These are phyloP conservation scores for Rhegmatorhina hoffmannsi DNA, from an alignment of 2,113 vertebrate genomes.

Conservation along the genomic window DNA sequence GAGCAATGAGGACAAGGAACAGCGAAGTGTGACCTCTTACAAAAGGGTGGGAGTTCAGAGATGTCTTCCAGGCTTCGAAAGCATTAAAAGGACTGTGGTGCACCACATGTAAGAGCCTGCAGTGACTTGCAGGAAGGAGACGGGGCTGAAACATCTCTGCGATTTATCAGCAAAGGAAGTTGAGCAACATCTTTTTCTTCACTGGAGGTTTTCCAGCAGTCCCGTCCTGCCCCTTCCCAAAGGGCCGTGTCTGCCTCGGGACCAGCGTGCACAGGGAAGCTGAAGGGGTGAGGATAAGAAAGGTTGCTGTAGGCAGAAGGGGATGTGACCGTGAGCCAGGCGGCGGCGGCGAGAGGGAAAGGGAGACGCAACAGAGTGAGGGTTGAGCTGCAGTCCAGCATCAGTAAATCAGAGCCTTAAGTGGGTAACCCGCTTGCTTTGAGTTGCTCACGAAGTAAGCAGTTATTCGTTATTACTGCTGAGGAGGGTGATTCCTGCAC, in stretches of 20 bases:
- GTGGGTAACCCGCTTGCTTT: neutral
- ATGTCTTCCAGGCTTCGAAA: neutral
- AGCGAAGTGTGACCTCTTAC: rapidly evolving
- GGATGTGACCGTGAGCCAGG: rapidly evolving
- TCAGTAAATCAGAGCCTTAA: neutral
- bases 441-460: neutral
- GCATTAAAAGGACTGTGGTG: neutral
- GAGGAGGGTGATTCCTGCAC: neutral
- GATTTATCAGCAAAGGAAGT: conserved; percentile 22
- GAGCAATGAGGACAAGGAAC: neutral
- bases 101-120: neutral
- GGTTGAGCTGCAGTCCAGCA: neutral
- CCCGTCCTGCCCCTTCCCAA: neutral
- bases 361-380: neutral
- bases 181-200: neutral
- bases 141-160: neutral
- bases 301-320: no score
- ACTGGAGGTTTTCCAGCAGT: neutral
- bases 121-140: neutral
- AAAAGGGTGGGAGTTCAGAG: neutral
- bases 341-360: rapidly evolving
- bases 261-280: rapidly evolving
- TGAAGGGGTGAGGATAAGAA: no score
- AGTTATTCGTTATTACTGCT: neutral
- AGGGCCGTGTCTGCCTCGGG: neutral